phyloP scores from a whole-genome alignment of 2,797 vertebrate genomes.

The Aselliscus stoliczkanus region DNA sequence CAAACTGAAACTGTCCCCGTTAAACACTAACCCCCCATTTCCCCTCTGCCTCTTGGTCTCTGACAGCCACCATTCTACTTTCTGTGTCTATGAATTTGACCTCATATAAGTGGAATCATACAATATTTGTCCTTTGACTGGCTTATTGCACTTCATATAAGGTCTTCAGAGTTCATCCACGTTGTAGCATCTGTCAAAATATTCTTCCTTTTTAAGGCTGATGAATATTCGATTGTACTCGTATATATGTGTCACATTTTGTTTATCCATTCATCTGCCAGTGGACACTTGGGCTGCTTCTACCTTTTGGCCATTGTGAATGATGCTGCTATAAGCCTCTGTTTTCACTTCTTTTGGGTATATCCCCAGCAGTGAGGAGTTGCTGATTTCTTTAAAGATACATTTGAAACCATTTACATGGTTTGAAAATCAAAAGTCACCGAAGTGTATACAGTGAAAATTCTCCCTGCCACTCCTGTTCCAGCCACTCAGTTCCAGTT shows the following conservation, averaged over 20 bases:
- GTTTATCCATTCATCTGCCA: neutral
- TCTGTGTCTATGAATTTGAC: neutral
- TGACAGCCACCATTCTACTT: neutral
- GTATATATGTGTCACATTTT: neutral
- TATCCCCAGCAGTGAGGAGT: neutral
- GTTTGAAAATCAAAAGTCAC: neutral
- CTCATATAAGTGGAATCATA: neutral
- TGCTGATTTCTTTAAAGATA: neutral
- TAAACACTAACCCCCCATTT: neutral
- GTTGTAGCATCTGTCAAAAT: neutral
- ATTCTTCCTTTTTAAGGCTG: neutral
- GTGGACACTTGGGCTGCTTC: neutral
- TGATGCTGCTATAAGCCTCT: neutral
- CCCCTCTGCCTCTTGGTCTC: neutral
- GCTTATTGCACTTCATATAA: neutral
- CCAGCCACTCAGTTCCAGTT: neutral
- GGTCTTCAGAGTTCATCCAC: neutral
- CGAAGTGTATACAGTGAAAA: neutral
- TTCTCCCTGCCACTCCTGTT: neutral
- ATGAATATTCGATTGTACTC: neutral
- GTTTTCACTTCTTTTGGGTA: neutral
- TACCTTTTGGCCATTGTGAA: neutral
- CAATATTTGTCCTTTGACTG: neutral
- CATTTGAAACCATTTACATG: neutral
- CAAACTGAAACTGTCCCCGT: neutral